Percentiles rank a stretch among this genome's conserved stretches.
phyloP scores from a whole-genome alignment of 64 coral and sea anemone genomes.

The Dendrophyllia cribrosa region DNA sequence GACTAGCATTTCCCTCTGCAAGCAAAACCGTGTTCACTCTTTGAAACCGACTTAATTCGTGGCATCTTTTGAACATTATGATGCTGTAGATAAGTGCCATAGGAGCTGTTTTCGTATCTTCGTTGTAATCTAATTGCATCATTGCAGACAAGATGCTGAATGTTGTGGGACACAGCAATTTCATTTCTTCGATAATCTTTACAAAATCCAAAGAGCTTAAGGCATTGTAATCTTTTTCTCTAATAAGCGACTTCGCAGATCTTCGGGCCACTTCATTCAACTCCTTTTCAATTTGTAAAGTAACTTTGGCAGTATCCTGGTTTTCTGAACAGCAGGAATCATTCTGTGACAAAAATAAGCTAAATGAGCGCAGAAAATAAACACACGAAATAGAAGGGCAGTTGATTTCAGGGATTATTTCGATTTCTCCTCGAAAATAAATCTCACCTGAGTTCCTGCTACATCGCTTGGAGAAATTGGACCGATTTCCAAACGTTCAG shows the following conservation, averaged over 20 bases:
- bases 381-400: not conserved
- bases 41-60: not conserved
- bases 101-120: no score
- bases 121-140: not conserved
- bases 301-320: not conserved
- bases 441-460: not conserved
- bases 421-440: not conserved
- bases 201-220: not conserved
- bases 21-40: not conserved
- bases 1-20: no score
- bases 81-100: not conserved
- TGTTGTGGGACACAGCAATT: not conserved
- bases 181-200: not conserved
- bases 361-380: not conserved
- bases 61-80: constrained; percentile 4
- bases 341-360: not conserved
- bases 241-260: not conserved
- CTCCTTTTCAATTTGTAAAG: not conserved
- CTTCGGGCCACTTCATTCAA: constrained; percentile 1
- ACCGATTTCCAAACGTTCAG: not conserved
- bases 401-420: not conserved
- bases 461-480: not conserved
- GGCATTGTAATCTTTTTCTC: not conserved
- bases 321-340: not conserved
- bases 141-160: not conserved